Percentiles rank a stretch among this genome's conserved stretches.
Conservation (phyloP, 2,113 vertebrate genomes). For the Rhinolophus sinicus region DNA sequence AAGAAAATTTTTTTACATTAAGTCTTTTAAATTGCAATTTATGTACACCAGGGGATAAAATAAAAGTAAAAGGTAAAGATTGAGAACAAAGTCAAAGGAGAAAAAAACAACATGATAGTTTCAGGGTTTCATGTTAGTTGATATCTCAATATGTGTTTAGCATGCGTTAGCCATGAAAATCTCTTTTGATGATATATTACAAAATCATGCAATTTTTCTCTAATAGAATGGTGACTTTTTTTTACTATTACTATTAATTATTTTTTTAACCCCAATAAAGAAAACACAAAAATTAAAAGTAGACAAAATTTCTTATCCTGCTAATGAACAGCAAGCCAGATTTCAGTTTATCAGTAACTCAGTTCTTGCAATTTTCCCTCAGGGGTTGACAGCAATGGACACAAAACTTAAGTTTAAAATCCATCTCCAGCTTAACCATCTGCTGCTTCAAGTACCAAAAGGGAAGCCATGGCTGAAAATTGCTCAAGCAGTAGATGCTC, state of each 20-base stretch:
- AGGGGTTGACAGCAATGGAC: not conserved
- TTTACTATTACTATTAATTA: not conserved
- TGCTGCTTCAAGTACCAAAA: not conserved
- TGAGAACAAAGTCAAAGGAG: conserved; percentile 51
- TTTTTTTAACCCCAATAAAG: not conserved
- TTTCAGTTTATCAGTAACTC: not conserved
- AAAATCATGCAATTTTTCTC: not conserved
- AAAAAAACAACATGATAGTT: not conserved
- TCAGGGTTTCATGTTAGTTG: not conserved
- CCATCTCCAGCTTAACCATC: not conserved
- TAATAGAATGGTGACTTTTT: not conserved
- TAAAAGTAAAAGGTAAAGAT: conserved; percentile 32
- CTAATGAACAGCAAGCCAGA: not conserved
- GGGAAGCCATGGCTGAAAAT: not conserved
- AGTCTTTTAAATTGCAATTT: not conserved
- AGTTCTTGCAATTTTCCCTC: not conserved
- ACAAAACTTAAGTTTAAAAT: not conserved
- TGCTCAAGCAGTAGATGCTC: not conserved
- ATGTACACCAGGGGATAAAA: not conserved
- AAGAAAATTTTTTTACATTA: not conserved
- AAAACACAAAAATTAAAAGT: not conserved
- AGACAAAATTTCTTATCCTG: not conserved
- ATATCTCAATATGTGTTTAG: not conserved
- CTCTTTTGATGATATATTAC: conserved; percentile 6
- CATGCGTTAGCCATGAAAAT: not conserved